Evolutionary conservation across 2,888 invertebrate species (phyloP), one percentile per base, ranked within the genome.

Genomic region (Agrotis ipsilon): DNA sequence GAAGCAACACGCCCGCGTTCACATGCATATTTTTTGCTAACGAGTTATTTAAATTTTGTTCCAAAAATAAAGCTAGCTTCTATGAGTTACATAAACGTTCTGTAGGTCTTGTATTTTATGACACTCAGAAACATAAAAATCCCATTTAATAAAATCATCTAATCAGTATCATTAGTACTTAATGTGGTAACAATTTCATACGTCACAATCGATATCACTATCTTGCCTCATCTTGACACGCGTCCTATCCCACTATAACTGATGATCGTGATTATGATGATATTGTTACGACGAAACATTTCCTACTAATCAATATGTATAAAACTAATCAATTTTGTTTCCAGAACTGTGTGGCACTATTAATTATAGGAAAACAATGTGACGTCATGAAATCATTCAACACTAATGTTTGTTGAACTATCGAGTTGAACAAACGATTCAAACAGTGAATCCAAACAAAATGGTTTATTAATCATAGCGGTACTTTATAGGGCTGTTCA

Each of bases 311-410:
- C 27, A 48, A 13, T 16, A 57, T 54, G 32, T 54, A 27, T 43
- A 48, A 51, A 32, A 49, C 21, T 43, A 49, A 75, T 65, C 21
- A 43, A 58, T 54, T 48, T 54, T 43, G 39, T 75, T 80, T 77
- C 75, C 68, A 68, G 54, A 54, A 58, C 75, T 11, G 21, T n/a
- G 46, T 27, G 52, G 55, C 51, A 49, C 66, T 61, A 70, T 58
- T 32, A 46, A 63, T 45, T 39, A 59, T 16, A 21, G 43, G 48
- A 51, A 63, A 70, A 67, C 66, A 65, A 18, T 21, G 46, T 81
- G 61, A 79, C 57, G 61, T 68, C 71, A 79, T 45, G 2, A 54
- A 70, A 65, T 72, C 67, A 82, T 65, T 82, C 54, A 71, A 67
- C 54, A 68, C 45, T 48, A 24, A 49, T 79, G 71, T 70, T 78